Percentiles rank a stretch among this genome's conserved stretches.
phyloP scores from a whole-genome alignment of 2,113 vertebrate genomes.

The Cryptomyrus ogoouensis region DNA sequence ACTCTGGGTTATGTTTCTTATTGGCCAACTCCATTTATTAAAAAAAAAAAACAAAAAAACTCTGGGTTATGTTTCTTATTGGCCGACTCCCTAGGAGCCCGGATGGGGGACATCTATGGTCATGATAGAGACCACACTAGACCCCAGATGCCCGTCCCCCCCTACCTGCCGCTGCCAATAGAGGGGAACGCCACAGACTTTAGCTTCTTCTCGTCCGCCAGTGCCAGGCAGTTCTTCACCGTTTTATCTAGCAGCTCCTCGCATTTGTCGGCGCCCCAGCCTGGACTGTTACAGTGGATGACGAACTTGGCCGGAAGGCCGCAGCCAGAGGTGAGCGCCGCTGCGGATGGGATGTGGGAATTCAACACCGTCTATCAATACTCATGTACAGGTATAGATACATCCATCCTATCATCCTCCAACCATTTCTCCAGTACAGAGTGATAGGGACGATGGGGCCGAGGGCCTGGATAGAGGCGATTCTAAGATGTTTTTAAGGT shows the following conservation, averaged over 20 bases:
- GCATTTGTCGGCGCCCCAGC: slow-evolving; percentile 90
- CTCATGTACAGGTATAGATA: background rate
- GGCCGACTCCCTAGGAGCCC: background rate
- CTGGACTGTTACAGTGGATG: slow-evolving; percentile 95
- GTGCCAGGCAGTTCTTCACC: slow-evolving; percentile 92
- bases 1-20: background rate
- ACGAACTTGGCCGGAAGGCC: slow-evolving; percentile 92
- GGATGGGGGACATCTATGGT: background rate
- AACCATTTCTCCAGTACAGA: background rate
- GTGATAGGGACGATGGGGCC: background rate
- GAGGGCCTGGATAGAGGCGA: background rate
- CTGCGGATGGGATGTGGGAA: slow-evolving; percentile 48
- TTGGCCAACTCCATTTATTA: background rate
- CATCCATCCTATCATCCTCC: background rate
- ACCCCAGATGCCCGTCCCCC: background rate
- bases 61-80: background rate
- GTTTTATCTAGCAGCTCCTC: slow-evolving; percentile 96
- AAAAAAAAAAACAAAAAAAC: background rate
- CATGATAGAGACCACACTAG: background rate
- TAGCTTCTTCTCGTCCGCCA: slow-evolving; percentile 97
- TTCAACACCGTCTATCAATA: background rate
- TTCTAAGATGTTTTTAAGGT: background rate
- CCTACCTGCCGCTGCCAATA: slow-evolving; percentile 91
- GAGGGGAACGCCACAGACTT: slow-evolving; percentile 95
- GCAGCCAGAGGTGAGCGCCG: slow-evolving; percentile 77